Percentiles rank a stretch among this genome's conserved stretches.
phyloP scores from a whole-genome alignment of 2,888 invertebrate species.

The Trichopoda pennipes region DNA sequence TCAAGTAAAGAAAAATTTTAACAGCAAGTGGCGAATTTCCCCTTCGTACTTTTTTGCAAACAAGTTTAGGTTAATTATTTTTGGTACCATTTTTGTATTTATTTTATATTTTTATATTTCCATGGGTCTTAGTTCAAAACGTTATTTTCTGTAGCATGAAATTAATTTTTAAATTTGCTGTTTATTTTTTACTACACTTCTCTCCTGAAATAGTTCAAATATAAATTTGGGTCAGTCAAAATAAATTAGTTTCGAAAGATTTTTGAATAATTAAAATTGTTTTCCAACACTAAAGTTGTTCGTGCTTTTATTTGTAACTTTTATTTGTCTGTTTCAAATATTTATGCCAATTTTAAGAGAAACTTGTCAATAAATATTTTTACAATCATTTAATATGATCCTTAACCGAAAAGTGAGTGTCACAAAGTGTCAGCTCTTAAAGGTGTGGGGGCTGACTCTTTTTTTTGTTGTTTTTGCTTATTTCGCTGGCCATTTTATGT shows the following conservation, averaged over 20 bases:
- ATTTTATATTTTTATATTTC: no score
- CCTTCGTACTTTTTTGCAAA: no score
- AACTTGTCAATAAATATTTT: constrained; percentile 57
- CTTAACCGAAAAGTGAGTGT: constrained; percentile 58
- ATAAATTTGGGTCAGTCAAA: constrained; percentile 35
- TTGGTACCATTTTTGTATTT: background rate
- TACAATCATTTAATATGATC: constrained; percentile 59
- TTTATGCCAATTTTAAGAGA: constrained; percentile 31
- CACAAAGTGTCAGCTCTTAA: constrained; percentile 44
- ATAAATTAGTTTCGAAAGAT: constrained; percentile 25
- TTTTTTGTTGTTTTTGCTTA: no score
- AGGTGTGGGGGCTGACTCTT: constrained; percentile 52
- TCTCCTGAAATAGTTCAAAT: no score
- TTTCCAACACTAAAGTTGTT: background rate
- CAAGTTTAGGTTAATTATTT: no score
- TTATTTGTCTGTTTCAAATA: constrained; percentile 25
- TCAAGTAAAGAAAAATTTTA: no score
- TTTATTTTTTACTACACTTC: no score
- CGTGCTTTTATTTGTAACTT: background rate
- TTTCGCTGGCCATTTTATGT: constrained; percentile 9
- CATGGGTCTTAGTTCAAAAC: background rate
- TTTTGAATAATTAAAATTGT: constrained; percentile 38
- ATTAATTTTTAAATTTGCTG: no score
- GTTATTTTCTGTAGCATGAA: no score
- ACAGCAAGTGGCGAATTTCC: no score